Evolutionary conservation across 2,888 invertebrate species (phyloP).

Genomic region (Incurvaria masculella): DNA sequence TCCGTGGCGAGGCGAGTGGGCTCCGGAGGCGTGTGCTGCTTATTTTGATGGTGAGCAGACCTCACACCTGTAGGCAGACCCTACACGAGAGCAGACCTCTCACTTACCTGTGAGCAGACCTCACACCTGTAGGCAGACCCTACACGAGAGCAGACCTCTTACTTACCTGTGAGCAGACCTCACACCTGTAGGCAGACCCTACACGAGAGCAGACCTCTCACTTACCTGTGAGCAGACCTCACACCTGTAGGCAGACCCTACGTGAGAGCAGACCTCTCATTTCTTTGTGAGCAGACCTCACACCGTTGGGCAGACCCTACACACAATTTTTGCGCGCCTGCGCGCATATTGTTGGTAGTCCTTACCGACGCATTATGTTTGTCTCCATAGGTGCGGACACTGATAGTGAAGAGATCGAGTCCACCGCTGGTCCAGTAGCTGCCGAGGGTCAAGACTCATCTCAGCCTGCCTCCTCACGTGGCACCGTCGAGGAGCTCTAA

Average conservation of each 20-base stretch:
- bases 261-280: not conserved
- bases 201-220: conserved; percentile 1
- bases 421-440: no score
- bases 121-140: conserved; percentile 1
- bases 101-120: not conserved
- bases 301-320: not conserved
- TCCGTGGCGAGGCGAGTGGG: conserved; percentile 11
- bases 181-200: not conserved
- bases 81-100: not conserved
- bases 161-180: not conserved
- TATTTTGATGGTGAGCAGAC: not conserved
- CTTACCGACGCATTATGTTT: no score
- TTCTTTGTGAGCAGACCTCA: conserved; percentile 1
- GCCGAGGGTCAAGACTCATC: no score
- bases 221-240: not conserved
- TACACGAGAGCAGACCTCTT: not conserved
- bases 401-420: no score
- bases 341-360: no score
- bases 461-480: no score
- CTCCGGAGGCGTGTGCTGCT: conserved; percentile 1
- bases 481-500: no score
- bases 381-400: no score
- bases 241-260: not conserved
- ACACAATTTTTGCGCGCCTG: no score
- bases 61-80: not conserved